phyloP scores from a whole-genome alignment of 2,797 vertebrate species.

The Austrolebias charrua region DNA sequence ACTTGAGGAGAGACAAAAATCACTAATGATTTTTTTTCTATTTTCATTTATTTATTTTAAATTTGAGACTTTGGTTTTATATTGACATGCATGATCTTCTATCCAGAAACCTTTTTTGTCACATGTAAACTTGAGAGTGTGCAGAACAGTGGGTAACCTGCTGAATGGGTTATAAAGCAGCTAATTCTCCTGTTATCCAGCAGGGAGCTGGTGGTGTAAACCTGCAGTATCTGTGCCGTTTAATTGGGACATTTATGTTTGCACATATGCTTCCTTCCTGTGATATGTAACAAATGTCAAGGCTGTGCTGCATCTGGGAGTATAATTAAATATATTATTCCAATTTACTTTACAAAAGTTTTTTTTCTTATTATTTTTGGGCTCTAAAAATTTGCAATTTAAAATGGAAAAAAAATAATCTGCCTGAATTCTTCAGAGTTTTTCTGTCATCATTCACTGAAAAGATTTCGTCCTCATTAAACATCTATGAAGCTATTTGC shows the following conservation, averaged over 20 bases:
- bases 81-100: no score
- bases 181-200: background rate
- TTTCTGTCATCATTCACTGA: constrained; percentile 13
- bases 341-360: constrained; percentile 22
- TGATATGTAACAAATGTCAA: constrained; percentile 8
- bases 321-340: constrained; percentile 35
- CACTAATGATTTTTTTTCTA: no score
- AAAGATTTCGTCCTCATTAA: constrained; percentile 32
- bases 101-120: background rate
- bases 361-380: constrained; percentile 25
- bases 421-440: constrained; percentile 6
- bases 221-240: background rate
- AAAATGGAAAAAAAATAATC: background rate
- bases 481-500: constrained; percentile 25
- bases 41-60: no score
- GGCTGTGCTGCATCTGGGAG: constrained; percentile 3
- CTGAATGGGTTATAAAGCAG: background rate
- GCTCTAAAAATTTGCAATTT: constrained; percentile 4
- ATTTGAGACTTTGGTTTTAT: no score
- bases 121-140: background rate
- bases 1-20: no score
- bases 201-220: background rate
- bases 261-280: background rate
- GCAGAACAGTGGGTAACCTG: background rate
- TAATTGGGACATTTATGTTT: constrained; percentile 9